These are phyloP conservation scores for Herpailurus yagouaroundi DNA, from an alignment of 2,113 vertebrate genomes.

Conservation along the genomic window DNA sequence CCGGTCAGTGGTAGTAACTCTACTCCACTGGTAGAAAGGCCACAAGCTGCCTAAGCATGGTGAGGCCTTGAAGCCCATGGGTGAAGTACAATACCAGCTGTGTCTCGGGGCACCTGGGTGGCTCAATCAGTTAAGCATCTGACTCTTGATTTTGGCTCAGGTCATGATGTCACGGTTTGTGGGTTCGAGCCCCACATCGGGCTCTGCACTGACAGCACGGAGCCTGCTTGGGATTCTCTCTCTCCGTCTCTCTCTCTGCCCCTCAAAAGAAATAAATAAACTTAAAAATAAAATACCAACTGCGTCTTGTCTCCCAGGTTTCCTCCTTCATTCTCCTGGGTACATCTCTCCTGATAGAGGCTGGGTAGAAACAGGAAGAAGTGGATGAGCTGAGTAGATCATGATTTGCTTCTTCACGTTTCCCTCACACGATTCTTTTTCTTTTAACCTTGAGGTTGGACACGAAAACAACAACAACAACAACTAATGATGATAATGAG, in stretches of 20 bases:
- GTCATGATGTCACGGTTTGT: too few species aligned
- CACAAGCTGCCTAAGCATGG: accelerated
- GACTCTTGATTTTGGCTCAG: too few species aligned
- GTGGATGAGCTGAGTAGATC: too few species aligned
- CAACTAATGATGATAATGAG: not conserved
- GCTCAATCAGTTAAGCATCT: too few species aligned
- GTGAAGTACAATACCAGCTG: not conserved
- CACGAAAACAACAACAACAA: not conserved
- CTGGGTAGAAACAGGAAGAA: not conserved
- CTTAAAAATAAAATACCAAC: not conserved
- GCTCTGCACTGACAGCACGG: too few species aligned
- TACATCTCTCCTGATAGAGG: not conserved
- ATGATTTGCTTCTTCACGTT: not conserved
- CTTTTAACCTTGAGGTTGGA: not conserved
- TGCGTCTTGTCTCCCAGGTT: not conserved
- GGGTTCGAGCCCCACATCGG: too few species aligned
- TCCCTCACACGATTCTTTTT: not conserved
- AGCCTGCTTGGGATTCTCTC: too few species aligned
- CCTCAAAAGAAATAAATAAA: too few species aligned
- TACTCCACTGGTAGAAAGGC: not conserved
- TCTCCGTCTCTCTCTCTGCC: too few species aligned
- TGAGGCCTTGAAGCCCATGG: not conserved
- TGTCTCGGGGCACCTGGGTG: too few species aligned
- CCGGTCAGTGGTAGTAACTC: not conserved
- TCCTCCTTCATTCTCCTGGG: not conserved